Evolutionary conservation across 2,888 invertebrate species (phyloP), one percentile per base, ranked within the genome.

Genomic region (Empis stercorea): DNA sequence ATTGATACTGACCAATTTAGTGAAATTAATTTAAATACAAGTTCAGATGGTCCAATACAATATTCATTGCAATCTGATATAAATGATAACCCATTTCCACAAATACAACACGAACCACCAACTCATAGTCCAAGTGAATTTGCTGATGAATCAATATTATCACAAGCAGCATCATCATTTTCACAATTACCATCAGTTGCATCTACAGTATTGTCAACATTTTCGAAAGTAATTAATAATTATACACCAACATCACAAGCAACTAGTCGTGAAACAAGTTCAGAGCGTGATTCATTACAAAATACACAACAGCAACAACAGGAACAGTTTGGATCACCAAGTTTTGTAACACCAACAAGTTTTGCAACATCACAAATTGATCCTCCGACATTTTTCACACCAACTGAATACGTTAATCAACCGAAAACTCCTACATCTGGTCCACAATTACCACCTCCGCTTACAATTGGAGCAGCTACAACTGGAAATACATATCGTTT

Each of bases 161-260:
- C 62, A 41, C 63, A 64, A 55, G 63, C 66, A 32, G 64, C 66
- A 23, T 63, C 65, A 30, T 64, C 67, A 15, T 64, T 68, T 50
- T 76, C 78, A 0, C 78, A 78, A 32, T 57, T 78, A 27, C 78
- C 78, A 0, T 73, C 76, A 45, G 74, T 78, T 4, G 76, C 80
- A 0, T 76, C 78, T 42, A 78, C 76, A 10, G 79, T 80, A 0
- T 76, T 81, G 52, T 78, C 76, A 30, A 79, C 80, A 43, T 69
- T 68, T 55, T 68, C 69, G 3, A 67, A 66, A 42, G 64, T 66
- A 41, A 63, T 69, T 43, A 65, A 43, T 43, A 46, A 34, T 16
- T 48, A 49, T n/a, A n/a, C 27, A 4, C 38, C 44, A 34, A 11
- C 45, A 30, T 43, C 49, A 40, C n/a, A n/a, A 36, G 14, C 36